These are phyloP conservation scores for Eumaeus atala DNA, from an alignment of 1,140 invertebrate species.

Conservation along the genomic window DNA sequence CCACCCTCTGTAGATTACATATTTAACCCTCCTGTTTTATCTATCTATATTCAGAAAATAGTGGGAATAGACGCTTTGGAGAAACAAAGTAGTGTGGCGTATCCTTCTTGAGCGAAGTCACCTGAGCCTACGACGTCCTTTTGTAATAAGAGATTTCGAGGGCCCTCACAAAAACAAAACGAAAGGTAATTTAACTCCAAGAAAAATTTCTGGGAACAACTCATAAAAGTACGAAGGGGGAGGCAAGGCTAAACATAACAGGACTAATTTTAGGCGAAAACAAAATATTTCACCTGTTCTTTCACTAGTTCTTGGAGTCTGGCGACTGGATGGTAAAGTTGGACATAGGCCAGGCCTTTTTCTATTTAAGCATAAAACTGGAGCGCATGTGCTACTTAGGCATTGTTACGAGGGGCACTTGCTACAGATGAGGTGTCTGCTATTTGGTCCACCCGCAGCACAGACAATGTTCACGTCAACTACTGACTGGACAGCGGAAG, in stretches of 20 bases:
- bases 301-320: slow-evolving; percentile 32
- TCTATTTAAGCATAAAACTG: slow-evolving; percentile 40
- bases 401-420: slow-evolving; percentile 8
- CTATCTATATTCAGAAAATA: slow-evolving; percentile 27
- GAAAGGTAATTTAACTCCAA: slow-evolving; percentile 3
- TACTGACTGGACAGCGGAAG: slow-evolving; percentile 38
- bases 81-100: slow-evolving; percentile 16
- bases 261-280: slow-evolving; percentile 14
- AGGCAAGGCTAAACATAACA: not conserved
- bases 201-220: not conserved
- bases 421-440: slow-evolving; percentile 31
- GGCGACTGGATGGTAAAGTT: slow-evolving; percentile 32
- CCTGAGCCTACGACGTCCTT: slow-evolving; percentile 14
- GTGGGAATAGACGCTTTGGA: slow-evolving; percentile 26
- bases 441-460: slow-evolving; percentile 30
- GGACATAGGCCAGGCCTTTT: slow-evolving; percentile 44
- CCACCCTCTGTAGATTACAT: slow-evolving; percentile 29
- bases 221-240: slow-evolving; percentile 10
- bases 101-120: slow-evolving; percentile 12
- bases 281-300: slow-evolving; percentile 34
- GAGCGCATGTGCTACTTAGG: slow-evolving; percentile 28
- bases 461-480: slow-evolving; percentile 29
- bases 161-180: not conserved
- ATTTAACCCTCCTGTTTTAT: slow-evolving; percentile 24
- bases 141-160: not conserved